Conservation (phyloP, 2,113 vertebrate species). For the Xiphophorus hellerii region DNA sequence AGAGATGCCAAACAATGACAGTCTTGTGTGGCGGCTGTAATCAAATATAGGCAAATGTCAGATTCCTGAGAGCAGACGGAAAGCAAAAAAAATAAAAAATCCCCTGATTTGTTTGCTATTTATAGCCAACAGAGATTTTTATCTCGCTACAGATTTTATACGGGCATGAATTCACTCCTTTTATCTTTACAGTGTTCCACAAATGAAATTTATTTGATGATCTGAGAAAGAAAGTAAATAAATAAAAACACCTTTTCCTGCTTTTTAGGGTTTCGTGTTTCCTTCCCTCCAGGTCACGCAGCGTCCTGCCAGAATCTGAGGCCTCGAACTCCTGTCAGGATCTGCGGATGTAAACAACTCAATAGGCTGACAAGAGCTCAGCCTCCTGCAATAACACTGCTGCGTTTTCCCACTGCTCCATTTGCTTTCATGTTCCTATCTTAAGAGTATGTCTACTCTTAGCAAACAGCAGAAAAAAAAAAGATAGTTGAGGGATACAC, state of each 20-base stretch:
- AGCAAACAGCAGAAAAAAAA: not conserved
- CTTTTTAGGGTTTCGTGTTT: not conserved
- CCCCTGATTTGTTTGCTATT: slow-evolving; percentile 31
- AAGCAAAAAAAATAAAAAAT: slow-evolving; percentile 7
- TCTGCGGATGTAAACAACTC: slow-evolving; percentile 69
- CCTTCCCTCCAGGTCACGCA: slow-evolving; percentile 34
- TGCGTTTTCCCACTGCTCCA: slow-evolving; percentile 39
- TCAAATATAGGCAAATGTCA: slow-evolving; percentile 43
- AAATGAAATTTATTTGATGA: too few species aligned
- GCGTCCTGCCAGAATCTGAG: slow-evolving; percentile 40
- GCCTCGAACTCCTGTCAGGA: slow-evolving; percentile 54
- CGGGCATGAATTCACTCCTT: not conserved
- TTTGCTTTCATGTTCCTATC: slow-evolving; percentile 70
- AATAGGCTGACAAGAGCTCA: slow-evolving; percentile 56
- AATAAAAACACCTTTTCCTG: too few species aligned
- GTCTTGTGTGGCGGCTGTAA: slow-evolving; percentile 8
- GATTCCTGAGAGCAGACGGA: not conserved
- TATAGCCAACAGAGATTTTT: not conserved
- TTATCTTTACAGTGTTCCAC: not conserved
- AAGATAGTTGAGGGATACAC: not conserved
- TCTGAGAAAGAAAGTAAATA: too few species aligned
- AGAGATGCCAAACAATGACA: slow-evolving; percentile 20
- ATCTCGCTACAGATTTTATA: not conserved
- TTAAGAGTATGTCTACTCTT: slow-evolving; percentile 48
- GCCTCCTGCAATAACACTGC: slow-evolving; percentile 40